Evolutionary conservation across 2,888 invertebrate species (phyloP).

Genomic region (Hyles lineata): DNA sequence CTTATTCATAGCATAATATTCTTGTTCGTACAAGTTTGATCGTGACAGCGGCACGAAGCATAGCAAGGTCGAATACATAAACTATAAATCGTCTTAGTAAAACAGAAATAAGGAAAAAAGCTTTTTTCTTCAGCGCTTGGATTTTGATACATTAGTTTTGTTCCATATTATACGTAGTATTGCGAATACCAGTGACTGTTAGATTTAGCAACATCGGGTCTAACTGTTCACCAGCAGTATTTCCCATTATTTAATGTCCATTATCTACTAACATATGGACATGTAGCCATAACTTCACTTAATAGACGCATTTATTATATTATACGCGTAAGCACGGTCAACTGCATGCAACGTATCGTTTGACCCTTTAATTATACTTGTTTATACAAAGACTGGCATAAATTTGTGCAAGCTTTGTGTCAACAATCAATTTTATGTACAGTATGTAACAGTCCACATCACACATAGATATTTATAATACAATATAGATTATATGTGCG

Average conservation of each 20-base stretch:
- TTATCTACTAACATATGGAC: constrained; percentile 40
- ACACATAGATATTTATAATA: background rate
- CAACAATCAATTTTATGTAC: background rate
- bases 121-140: constrained; percentile 61
- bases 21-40: constrained; percentile 65
- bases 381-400: background rate
- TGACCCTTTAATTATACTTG: background rate
- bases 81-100: constrained; percentile 70
- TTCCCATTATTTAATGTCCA: constrained; percentile 45
- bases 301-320: constrained; percentile 22
- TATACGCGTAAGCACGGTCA: background rate
- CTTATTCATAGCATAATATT: constrained; percentile 58
- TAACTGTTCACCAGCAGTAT: constrained; percentile 42
- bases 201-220: background rate
- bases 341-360: constrained; percentile 4
- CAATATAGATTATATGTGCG: background rate
- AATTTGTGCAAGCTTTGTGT: background rate
- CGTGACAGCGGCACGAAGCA: constrained; percentile 60
- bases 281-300: constrained; percentile 21
- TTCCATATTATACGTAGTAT: constrained; percentile 33
- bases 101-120: constrained; percentile 64
- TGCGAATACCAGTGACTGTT: background rate
- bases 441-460: too few species aligned
- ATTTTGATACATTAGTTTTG: constrained; percentile 67
- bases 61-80: constrained; percentile 74